Conservation (phyloP, 2,113 vertebrate genomes). For the Corvus cornix region DNA sequence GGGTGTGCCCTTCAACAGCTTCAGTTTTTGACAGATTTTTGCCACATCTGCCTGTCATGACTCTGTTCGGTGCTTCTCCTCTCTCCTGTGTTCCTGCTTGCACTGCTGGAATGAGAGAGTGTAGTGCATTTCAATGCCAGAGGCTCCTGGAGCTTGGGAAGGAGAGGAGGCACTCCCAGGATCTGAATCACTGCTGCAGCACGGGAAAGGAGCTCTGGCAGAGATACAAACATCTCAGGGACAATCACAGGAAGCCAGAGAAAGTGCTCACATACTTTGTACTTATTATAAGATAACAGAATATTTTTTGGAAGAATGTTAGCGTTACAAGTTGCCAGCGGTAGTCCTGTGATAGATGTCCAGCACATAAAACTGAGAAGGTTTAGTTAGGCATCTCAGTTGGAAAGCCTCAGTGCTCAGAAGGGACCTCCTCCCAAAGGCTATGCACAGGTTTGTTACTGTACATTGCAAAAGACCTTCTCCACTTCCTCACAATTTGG, state of each 20-base stretch:
- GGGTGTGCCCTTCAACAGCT: neutral
- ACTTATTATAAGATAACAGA: neutral
- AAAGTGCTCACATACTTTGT: neutral
- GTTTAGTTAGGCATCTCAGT: neutral
- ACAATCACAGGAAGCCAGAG: conserved; percentile 37
- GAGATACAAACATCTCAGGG: neutral
- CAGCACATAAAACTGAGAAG: neutral
- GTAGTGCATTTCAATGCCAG: neutral
- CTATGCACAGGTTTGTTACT: neutral
- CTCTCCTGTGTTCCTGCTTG: neutral
- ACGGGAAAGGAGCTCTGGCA: neutral
- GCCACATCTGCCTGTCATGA: neutral
- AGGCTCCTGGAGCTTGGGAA: neutral
- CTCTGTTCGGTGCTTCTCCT: neutral
- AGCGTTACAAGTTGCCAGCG: neutral
- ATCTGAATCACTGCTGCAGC: neutral
- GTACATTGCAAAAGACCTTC: neutral
- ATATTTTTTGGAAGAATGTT: neutral
- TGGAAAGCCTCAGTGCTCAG: neutral
- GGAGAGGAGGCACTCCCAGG: neutral
- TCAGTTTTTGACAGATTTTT: neutral
- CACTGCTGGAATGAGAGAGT: neutral
- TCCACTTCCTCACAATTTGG: neutral
- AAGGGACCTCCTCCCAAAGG: neutral
- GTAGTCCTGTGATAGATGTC: neutral